These are phyloP conservation scores for Oncorhynchus nerka DNA, from an alignment of 2,113 vertebrate species.

Conservation along the genomic window DNA sequence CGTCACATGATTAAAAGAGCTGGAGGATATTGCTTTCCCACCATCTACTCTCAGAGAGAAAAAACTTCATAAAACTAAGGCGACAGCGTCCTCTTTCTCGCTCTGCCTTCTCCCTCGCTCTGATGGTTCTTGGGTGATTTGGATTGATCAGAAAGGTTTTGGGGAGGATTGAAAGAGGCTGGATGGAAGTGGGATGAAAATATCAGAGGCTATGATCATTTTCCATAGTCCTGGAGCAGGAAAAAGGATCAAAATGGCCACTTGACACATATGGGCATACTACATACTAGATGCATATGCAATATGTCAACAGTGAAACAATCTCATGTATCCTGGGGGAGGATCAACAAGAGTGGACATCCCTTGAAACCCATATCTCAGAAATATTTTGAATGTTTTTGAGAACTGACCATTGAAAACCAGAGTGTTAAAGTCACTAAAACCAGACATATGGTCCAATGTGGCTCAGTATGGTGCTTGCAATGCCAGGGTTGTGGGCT, in stretches of 20 bases:
- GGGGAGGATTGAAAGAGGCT: slow-evolving; percentile 25
- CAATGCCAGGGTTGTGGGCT: neutral
- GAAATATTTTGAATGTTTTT: neutral
- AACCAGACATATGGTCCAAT: too few species aligned
- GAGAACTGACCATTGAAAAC: too few species aligned
- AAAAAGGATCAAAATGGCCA: neutral
- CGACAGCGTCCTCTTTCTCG: slow-evolving; percentile 49
- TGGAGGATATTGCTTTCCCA: slow-evolving; percentile 78
- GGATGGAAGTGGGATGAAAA: slow-evolving; percentile 21
- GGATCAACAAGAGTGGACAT: neutral
- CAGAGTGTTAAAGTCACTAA: neutral
- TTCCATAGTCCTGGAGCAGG: neutral
- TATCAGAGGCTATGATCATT: slow-evolving; percentile 5
- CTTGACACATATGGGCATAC: neutral
- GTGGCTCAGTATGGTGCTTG: too few species aligned
- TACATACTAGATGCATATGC: neutral
- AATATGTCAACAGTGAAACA: neutral
- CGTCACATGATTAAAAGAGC: slow-evolving; percentile 76
- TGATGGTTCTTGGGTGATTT: slow-evolving; percentile 37
- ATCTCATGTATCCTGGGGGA: neutral
- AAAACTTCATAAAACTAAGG: slow-evolving; percentile 73
- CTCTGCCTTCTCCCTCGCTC: slow-evolving; percentile 17
- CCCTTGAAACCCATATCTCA: neutral
- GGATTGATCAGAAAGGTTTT: slow-evolving; percentile 53
- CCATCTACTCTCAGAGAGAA: slow-evolving; percentile 57